These are phyloP conservation scores for Griposia aprilina DNA, from an alignment of 2,888 invertebrate genomes.

Conservation along the genomic window DNA sequence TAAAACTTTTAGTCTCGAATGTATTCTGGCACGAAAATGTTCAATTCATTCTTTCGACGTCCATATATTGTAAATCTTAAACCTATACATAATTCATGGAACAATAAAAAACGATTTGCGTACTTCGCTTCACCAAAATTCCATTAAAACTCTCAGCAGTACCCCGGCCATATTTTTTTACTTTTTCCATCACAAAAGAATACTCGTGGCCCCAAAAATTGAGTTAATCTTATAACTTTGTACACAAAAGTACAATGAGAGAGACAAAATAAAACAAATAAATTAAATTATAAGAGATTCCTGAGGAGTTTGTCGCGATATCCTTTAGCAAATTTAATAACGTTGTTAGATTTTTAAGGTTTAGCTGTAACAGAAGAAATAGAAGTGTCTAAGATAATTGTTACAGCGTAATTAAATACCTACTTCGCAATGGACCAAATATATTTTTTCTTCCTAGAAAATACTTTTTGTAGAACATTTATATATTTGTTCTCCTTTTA, in stretches of 20 bases:
- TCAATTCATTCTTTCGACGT: slow-evolving; percentile 58
- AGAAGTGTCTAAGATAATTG: slow-evolving; percentile 27
- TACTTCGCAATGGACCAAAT: slow-evolving; percentile 14
- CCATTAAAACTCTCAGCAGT: slow-evolving; percentile 77
- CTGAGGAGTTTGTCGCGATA: slow-evolving; percentile 66
- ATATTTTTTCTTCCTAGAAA: slow-evolving; percentile 9
- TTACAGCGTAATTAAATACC: slow-evolving; percentile 32
- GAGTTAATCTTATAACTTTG: slow-evolving; percentile 81
- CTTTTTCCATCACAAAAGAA: slow-evolving; percentile 75
- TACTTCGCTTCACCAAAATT: slow-evolving; percentile 74
- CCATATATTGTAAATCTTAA: slow-evolving; percentile 62
- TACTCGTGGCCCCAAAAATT: slow-evolving; percentile 79
- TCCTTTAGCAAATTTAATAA: slow-evolving; percentile 61
- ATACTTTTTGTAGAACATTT: slow-evolving; percentile 13
- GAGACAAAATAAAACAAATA: slow-evolving; percentile 75
- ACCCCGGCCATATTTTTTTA: slow-evolving; percentile 68
- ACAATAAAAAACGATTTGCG: slow-evolving; percentile 70
- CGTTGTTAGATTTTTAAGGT: slow-evolving; percentile 58
- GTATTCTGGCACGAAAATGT: slow-evolving; percentile 54
- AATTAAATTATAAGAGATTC: slow-evolving; percentile 75
- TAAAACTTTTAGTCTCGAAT: slow-evolving; percentile 52
- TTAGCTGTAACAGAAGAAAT: slow-evolving; percentile 51
- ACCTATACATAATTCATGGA: slow-evolving; percentile 73
- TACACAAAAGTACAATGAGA: slow-evolving; percentile 76
- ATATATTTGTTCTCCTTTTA: slow-evolving; percentile 26